Evolutionary conservation across 2,888 invertebrate genomes (phyloP).

Genomic region (Pyralis farinalis): DNA sequence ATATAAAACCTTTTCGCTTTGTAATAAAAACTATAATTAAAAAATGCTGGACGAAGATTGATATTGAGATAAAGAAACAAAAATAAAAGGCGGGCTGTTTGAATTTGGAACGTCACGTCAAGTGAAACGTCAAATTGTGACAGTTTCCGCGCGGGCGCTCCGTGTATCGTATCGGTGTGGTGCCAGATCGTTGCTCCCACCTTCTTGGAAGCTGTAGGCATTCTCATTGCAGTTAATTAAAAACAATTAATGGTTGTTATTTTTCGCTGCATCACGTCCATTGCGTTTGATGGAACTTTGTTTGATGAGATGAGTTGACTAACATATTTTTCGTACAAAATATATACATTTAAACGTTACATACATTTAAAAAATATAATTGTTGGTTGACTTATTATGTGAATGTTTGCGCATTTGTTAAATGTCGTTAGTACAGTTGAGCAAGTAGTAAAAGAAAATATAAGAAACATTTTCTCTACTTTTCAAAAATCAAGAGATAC

Average conservation of each 20-base stretch:
- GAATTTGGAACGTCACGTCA: constrained; percentile 77
- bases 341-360: too few species aligned
- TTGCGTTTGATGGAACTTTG: neutral
- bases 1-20: constrained; percentile 51
- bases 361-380: too few species aligned
- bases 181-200: constrained; percentile 53
- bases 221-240: constrained; percentile 40
- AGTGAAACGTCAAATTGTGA: constrained; percentile 77
- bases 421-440: too few species aligned
- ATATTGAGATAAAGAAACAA: constrained; percentile 63
- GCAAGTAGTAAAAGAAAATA: too few species aligned
- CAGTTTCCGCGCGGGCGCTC: constrained; percentile 76
- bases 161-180: constrained; percentile 22
- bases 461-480: too few species aligned
- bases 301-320: neutral
- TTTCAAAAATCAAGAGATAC: too few species aligned
- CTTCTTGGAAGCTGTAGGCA: constrained; percentile 54
- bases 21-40: constrained; percentile 41
- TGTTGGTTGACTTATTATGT: too few species aligned
- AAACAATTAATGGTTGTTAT: constrained; percentile 28
- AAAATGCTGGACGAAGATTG: constrained; percentile 52
- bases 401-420: too few species aligned
- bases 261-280: constrained; percentile 12
- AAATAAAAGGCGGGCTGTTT: constrained; percentile 74
- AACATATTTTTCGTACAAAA: too few species aligned